These are phyloP conservation scores for Diloba caeruleocephala DNA, from an alignment of 2,888 invertebrate species.

Conservation along the genomic window DNA sequence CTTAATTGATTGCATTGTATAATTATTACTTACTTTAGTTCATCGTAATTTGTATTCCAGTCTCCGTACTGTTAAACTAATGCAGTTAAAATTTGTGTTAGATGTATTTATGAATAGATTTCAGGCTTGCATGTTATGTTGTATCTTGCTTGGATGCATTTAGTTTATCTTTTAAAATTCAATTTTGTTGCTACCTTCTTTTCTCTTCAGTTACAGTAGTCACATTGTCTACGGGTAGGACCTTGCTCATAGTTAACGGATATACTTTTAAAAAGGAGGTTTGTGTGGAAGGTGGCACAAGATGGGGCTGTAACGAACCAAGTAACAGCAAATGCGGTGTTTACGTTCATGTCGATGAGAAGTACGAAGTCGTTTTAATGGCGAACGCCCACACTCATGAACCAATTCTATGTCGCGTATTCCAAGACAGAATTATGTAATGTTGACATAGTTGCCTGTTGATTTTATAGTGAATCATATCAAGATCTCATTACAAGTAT, in stretches of 20 bases:
- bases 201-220: conserved; percentile 75
- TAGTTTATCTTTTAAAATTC: conserved; percentile 16
- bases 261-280: conserved; percentile 75
- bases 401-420: conserved; percentile 72
- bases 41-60: too few species aligned
- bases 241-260: conserved; percentile 76
- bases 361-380: conserved; percentile 71
- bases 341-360: conserved; percentile 74
- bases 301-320: conserved; percentile 77
- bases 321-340: conserved; percentile 71
- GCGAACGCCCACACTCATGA: conserved; percentile 74
- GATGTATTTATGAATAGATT: conserved; percentile 2
- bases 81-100: not conserved
- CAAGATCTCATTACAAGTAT: conserved; percentile 22
- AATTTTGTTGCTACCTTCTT: conserved; percentile 37
- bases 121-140: too few species aligned
- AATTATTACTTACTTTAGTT: too few species aligned
- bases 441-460: conserved; percentile 7
- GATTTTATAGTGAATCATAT: conserved; percentile 20
- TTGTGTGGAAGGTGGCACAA: conserved; percentile 64
- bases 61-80: too few species aligned
- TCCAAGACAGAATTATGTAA: conserved; percentile 75
- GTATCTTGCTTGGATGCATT: too few species aligned
- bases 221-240: conserved; percentile 73
- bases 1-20: too few species aligned